These are phyloP conservation scores for Phrynosoma platyrhinos DNA, from an alignment of 2,113 vertebrate species.

Conservation along the genomic window DNA sequence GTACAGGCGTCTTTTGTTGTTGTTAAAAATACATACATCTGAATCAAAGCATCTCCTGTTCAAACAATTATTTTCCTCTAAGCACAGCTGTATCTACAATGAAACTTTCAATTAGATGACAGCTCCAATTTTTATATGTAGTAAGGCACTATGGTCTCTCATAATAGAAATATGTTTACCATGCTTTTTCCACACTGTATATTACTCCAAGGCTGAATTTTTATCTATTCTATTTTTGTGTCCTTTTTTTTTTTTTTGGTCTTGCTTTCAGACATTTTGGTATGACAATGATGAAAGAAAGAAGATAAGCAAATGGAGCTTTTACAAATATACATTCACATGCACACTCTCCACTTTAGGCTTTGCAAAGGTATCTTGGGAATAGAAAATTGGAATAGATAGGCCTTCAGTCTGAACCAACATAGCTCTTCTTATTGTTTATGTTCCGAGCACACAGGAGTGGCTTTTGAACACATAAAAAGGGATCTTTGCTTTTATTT, in stretches of 20 bases:
- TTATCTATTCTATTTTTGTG: not conserved
- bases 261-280: not conserved
- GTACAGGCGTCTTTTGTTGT: not conserved
- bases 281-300: not conserved
- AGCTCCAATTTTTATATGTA: not conserved
- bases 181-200: not conserved
- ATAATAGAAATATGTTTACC: not conserved
- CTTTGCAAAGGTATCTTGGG: too few species aligned
- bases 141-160: not conserved
- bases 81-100: not conserved
- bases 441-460: not conserved
- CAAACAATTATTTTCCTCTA: slow-evolving; percentile 7
- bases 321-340: not conserved
- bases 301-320: not conserved
- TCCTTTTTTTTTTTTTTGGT: not conserved
- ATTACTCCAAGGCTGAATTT: not conserved
- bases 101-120: not conserved
- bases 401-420: not conserved
- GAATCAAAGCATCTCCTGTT: not conserved
- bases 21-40: slow-evolving; percentile 6
- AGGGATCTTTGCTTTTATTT: slow-evolving; percentile 47
- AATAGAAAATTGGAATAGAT: too few species aligned
- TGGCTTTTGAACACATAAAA: slow-evolving; percentile 27
- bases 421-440: not conserved
- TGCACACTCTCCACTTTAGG: not conserved